Conservation (phyloP, 2,797 vertebrate species). For the Sebastes kiyomatsui region DNA sequence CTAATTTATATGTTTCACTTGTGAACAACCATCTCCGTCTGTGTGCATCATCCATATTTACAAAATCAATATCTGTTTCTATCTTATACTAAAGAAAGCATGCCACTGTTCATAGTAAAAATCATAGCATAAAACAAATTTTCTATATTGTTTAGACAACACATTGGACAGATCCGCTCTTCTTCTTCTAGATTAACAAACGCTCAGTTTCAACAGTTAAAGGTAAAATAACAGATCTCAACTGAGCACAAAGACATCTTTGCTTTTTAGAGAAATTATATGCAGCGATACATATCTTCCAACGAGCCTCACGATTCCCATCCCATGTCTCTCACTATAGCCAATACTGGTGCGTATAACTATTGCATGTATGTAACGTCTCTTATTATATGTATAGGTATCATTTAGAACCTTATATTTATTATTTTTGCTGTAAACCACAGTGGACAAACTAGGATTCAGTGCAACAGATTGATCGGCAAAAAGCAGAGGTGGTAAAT, state of each 20-base stretch:
- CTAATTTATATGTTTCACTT: background rate
- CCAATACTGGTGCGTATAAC: too few relatives aligned
- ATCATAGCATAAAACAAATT: background rate
- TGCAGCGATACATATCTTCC: background rate
- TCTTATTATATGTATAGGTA: background rate
- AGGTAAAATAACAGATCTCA: background rate
- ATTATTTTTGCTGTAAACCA: background rate
- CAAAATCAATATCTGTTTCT: background rate
- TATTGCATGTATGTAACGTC: background rate
- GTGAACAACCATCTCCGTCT: background rate
- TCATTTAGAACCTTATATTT: background rate
- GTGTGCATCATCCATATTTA: background rate
- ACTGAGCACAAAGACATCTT: background rate
- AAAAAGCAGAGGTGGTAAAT: background rate
- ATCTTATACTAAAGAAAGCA: background rate
- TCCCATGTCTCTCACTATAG: background rate
- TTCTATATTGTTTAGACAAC: background rate
- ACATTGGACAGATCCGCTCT: background rate
- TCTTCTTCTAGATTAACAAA: background rate
- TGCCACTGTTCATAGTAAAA: background rate
- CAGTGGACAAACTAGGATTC: background rate
- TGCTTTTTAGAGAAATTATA: background rate
- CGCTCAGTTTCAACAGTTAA: background rate
- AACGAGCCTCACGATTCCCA: background rate
- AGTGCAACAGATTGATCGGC: background rate